phyloP scores from a whole-genome alignment of 2,797 vertebrate species.

The Lemur catta region DNA sequence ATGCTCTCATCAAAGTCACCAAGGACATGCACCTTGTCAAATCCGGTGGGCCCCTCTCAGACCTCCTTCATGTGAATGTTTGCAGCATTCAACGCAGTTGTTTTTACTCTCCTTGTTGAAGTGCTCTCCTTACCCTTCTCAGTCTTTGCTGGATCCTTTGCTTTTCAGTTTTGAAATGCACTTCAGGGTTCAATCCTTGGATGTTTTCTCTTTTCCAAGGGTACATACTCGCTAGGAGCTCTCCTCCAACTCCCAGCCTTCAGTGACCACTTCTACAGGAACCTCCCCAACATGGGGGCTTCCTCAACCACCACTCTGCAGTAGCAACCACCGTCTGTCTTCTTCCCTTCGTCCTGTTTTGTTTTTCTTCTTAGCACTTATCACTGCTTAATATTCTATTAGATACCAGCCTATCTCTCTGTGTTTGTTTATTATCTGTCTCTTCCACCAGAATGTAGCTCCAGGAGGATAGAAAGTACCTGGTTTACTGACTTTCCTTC shows the following conservation, averaged over 20 bases:
- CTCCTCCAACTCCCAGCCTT: not conserved
- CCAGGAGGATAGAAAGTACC: not conserved
- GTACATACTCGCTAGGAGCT: rapidly evolving
- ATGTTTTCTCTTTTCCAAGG: not conserved
- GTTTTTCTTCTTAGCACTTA: not conserved
- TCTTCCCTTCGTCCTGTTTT: not conserved
- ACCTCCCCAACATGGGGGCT: not conserved
- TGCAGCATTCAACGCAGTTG: rapidly evolving
- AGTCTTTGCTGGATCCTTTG: not conserved
- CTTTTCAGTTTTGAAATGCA: not conserved
- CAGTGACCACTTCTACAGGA: not conserved
- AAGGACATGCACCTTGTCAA: not conserved
- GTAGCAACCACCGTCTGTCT: not conserved
- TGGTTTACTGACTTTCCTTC: not conserved
- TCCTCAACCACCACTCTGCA: not conserved
- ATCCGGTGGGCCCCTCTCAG: rapidly evolving
- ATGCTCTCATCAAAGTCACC: not conserved
- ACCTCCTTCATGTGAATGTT: not conserved
- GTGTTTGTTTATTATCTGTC: not conserved
- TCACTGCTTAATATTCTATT: not conserved
- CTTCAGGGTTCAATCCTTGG: not conserved
- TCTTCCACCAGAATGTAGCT: not conserved
- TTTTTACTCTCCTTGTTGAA: not conserved
- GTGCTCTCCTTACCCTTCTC: not conserved
- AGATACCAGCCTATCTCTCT: not conserved